Evolutionary conservation across 2,113 vertebrate genomes (phyloP).

Genomic region (Nymphicus hollandicus): DNA sequence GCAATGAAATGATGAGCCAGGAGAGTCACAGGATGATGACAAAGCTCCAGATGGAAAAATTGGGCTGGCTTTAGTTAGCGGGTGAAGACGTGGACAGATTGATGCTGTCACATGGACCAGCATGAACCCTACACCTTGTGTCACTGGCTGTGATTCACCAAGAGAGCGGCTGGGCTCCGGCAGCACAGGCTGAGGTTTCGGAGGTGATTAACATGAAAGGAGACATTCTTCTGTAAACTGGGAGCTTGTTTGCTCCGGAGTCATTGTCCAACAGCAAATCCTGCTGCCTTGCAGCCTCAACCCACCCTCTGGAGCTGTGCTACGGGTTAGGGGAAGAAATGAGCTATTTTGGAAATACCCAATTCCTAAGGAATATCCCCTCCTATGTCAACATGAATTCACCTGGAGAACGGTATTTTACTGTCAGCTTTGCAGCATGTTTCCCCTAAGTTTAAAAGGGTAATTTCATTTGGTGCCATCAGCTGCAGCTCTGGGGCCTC

Average conservation of each 20-base stretch:
- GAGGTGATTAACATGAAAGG: neutral
- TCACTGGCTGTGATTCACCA: neutral
- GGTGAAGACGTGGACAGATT: fast-evolving
- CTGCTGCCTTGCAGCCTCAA: neutral
- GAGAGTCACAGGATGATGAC: neutral
- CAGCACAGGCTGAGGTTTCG: neutral
- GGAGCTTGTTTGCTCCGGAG: neutral
- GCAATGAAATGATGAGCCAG: neutral
- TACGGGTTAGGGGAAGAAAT: neutral
- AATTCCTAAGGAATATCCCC: neutral
- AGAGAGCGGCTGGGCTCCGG: neutral
- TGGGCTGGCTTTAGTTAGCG: neutral
- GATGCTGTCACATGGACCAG: neutral
- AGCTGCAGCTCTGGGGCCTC: neutral
- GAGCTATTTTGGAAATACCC: neutral
- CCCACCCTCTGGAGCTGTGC: neutral
- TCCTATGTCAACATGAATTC: neutral
- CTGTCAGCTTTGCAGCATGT: neutral
- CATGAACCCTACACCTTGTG: neutral
- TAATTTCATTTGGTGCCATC: neutral
- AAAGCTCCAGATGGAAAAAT: neutral
- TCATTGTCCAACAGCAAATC: neutral
- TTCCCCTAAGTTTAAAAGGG: neutral
- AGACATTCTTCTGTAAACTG: neutral
- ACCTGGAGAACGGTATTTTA: neutral